Percentiles rank a stretch among this genome's conserved stretches.
phyloP scores from a whole-genome alignment of 2,888 invertebrate species.

The Ischnura elegans region DNA sequence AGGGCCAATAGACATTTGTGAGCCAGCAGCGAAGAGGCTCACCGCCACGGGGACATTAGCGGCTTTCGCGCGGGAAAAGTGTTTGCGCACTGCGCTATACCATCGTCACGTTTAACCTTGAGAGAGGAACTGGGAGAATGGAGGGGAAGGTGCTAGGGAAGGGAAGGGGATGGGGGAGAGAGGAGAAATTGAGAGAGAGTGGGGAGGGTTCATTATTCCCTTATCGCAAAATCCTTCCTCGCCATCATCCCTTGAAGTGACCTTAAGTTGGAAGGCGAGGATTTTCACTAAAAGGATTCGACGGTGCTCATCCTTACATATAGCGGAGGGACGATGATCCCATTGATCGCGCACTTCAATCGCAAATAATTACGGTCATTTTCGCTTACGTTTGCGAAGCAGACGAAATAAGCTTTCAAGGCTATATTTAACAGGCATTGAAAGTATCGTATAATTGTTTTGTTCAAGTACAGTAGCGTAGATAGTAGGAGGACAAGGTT shows the following conservation, averaged over 20 bases:
- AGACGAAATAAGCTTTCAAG: no score
- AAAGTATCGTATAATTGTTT: no score
- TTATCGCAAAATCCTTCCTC: not conserved
- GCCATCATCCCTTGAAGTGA: not conserved
- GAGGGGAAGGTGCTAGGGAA: not conserved
- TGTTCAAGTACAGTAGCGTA: no score
- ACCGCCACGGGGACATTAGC: not conserved
- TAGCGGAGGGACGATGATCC: not conserved
- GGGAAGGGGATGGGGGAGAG: not conserved
- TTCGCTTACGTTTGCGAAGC: no score
- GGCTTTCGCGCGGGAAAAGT: constrained; percentile 15
- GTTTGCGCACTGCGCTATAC: constrained; percentile 35
- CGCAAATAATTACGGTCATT: no score
- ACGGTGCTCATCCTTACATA: not conserved
- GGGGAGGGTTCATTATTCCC: constrained; percentile 8
- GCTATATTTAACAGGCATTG: no score
- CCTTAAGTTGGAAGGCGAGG: not conserved
- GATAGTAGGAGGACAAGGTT: no score
- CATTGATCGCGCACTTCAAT: not conserved
- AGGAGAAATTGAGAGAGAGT: not conserved
- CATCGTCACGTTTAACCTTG: constrained; percentile 31
- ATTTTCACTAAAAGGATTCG: not conserved
- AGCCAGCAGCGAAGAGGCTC: not conserved
- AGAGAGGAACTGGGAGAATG: not conserved
- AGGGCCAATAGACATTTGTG: not conserved